Evolutionary conservation across 2,888 invertebrate genomes (phyloP).

Genomic region (Yponomeuta plumbellus): DNA sequence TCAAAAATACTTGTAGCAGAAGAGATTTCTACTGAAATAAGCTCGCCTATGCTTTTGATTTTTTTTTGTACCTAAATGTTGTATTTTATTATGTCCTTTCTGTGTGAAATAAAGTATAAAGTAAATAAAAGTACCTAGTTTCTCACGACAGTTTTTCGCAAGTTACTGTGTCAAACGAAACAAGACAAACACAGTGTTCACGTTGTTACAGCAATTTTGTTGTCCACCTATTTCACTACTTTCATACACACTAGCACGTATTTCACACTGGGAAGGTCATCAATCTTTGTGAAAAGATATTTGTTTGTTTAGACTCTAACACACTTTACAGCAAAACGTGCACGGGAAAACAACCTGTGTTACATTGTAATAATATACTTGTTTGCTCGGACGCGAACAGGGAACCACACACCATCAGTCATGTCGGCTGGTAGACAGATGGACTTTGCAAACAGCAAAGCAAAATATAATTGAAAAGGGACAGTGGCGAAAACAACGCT

Average conservation of each 20-base stretch:
- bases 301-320: neutral
- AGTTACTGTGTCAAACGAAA: neutral
- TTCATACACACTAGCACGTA: slow-evolving; percentile 4
- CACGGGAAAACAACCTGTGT: neutral
- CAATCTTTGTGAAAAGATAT: slow-evolving; percentile 8
- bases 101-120: no score
- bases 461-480: slow-evolving; percentile 12
- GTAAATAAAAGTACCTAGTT: no score
- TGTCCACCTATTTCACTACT: neutral
- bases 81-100: no score
- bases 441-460: neutral
- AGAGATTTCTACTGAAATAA: no score
- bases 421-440: neutral
- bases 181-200: neutral
- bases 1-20: no score
- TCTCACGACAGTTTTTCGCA: no score
- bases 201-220: neutral
- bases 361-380: neutral
- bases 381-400: neutral
- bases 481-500: neutral
- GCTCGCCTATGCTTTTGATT: no score
- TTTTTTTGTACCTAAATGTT: no score
- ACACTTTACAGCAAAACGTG: neutral
- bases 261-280: slow-evolving; percentile 4
- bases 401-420: slow-evolving; percentile 5